phyloP scores from a whole-genome alignment of 2,113 vertebrate genomes.

The Pollimyrus isidori region DNA sequence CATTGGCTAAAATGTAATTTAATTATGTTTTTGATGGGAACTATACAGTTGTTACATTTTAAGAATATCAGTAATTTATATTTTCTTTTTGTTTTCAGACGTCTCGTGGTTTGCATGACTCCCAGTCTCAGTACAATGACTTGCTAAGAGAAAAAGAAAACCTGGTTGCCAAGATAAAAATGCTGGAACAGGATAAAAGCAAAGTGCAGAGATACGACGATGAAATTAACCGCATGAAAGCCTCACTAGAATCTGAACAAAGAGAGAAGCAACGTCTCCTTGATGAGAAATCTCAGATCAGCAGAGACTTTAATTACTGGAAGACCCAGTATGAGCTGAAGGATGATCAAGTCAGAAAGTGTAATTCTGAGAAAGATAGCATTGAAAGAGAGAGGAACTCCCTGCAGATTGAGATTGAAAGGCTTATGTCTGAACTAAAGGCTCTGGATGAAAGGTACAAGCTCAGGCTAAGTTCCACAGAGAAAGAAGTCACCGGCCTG shows the following conservation, averaged over 20 bases:
- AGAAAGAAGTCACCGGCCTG: slow-evolving; percentile 49
- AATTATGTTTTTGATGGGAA: neutral
- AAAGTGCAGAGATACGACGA: slow-evolving; percentile 70
- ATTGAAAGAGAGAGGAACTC: slow-evolving; percentile 69
- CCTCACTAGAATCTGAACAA: slow-evolving; percentile 69
- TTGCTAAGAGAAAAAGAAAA: slow-evolving; percentile 76
- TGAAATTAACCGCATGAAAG: slow-evolving; percentile 70
- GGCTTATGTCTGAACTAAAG: slow-evolving; percentile 70
- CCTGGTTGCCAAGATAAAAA: slow-evolving; percentile 73
- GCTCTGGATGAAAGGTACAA: slow-evolving; percentile 72
- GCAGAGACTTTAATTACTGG: slow-evolving; percentile 79
- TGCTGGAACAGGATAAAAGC: slow-evolving; percentile 68
- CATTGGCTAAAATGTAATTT: neutral
- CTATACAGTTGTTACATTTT: neutral
- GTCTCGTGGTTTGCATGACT: slow-evolving; percentile 69
- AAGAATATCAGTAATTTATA: neutral
- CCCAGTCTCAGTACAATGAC: slow-evolving; percentile 70
- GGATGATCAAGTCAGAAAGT: slow-evolving; percentile 66
- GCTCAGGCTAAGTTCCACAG: slow-evolving; percentile 55
- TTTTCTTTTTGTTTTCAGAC: slow-evolving; percentile 58
- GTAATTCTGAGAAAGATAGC: slow-evolving; percentile 67
- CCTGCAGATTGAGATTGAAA: slow-evolving; percentile 71
- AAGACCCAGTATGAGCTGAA: slow-evolving; percentile 77
- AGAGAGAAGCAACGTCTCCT: slow-evolving; percentile 71
- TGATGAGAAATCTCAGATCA: slow-evolving; percentile 76